phyloP scores from a whole-genome alignment of 2,113 vertebrate species.

The Vireo altiloquus region DNA sequence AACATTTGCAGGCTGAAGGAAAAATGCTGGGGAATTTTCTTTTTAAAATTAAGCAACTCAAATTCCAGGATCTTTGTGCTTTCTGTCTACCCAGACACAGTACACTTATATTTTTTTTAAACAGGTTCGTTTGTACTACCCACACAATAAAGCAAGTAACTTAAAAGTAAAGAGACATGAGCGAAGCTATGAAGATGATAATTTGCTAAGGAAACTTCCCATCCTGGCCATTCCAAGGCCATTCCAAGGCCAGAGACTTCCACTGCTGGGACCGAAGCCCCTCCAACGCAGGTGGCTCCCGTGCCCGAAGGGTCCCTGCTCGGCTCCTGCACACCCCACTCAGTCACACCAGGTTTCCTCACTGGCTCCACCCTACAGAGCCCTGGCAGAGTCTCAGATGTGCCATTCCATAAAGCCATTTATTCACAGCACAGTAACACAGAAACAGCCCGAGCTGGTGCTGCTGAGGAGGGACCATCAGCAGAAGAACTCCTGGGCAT shows the following conservation, averaged over 20 bases:
- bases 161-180: neutral
- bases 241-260: neutral
- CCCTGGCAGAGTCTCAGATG: neutral
- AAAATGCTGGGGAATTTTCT: neutral
- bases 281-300: fast-evolving
- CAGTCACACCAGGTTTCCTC: neutral
- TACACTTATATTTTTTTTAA: neutral
- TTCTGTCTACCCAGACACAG: neutral
- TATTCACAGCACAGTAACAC: neutral
- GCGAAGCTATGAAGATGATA: neutral
- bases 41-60: neutral
- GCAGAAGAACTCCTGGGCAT: neutral
- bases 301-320: neutral
- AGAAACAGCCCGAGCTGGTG: neutral
- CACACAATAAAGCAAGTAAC: neutral
- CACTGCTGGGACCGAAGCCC: fast-evolving
- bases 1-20: neutral
- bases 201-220: neutral
- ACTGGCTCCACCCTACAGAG: neutral
- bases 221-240: neutral
- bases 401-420: neutral
- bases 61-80: neutral
- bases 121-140: neutral
- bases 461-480: fast-evolving
- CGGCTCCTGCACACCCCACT: neutral